Evolutionary conservation across 2,797 vertebrate species (phyloP).

Genomic region (Xiphophorus birchmanni): DNA sequence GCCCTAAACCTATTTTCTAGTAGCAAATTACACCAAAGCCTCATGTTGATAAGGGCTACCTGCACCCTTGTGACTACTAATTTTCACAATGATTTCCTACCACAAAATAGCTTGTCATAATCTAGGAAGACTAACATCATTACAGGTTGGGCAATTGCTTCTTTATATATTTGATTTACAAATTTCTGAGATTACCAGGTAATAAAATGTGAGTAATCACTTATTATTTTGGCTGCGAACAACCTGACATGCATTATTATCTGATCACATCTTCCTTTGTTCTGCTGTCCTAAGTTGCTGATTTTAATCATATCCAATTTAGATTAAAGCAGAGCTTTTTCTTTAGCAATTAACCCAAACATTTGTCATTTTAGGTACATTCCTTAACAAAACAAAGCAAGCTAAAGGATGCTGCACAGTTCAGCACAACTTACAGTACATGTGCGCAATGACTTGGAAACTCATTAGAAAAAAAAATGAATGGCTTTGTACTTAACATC

Average conservation of each 20-base stretch:
- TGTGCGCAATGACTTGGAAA: conserved; percentile 24
- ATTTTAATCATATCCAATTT: conserved; percentile 42
- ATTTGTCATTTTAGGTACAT: conserved; percentile 28
- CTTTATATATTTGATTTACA: conserved; percentile 31
- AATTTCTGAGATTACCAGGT: conserved; percentile 34
- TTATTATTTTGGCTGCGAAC: conserved; percentile 21
- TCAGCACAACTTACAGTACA: conserved; percentile 5
- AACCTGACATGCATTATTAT: neutral
- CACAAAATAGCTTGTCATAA: conserved; percentile 10
- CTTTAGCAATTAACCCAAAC: conserved; percentile 28
- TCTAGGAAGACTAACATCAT: neutral
- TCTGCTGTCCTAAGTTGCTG: conserved; percentile 37
- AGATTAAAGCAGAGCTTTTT: conserved; percentile 41
- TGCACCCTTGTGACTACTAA: conserved; percentile 22
- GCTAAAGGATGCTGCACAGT: conserved; percentile 10
- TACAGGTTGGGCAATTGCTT: conserved; percentile 15
- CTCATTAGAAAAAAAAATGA: conserved; percentile 27
- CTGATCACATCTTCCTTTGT: conserved; percentile 23
- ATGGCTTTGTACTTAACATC: conserved; percentile 20
- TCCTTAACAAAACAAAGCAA: conserved; percentile 31
- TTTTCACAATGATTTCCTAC: conserved; percentile 18
- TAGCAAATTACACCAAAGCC: conserved; percentile 31
- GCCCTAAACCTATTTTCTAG: conserved; percentile 36
- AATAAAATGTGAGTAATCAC: conserved; percentile 34
- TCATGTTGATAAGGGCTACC: conserved; percentile 8